phyloP scores from a whole-genome alignment of 2,888 invertebrate species.

The Tetramorium bicarinatum region DNA sequence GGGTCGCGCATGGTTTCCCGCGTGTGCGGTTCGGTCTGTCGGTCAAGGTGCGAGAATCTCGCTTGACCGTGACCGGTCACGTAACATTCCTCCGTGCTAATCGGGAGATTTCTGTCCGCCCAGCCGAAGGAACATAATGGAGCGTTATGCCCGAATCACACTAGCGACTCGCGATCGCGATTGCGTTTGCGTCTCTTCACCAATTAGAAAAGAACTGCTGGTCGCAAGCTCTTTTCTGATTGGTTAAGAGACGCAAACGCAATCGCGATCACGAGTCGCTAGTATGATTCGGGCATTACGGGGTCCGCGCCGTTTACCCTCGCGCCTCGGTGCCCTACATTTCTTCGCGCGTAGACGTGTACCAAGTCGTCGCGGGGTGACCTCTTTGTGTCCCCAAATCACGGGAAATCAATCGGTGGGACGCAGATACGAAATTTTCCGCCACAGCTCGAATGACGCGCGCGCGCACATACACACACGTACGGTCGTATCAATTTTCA shows the following conservation, averaged over 20 bases:
- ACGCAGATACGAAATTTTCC: slow-evolving; percentile 40
- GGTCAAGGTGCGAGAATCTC: slow-evolving; percentile 60
- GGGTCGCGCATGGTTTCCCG: slow-evolving; percentile 52
- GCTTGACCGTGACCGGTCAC: slow-evolving; percentile 16
- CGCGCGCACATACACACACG: not conserved
- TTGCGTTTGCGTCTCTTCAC: no score
- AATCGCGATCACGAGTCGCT: no score
- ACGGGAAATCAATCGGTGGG: slow-evolving; percentile 22
- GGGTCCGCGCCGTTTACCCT: not conserved
- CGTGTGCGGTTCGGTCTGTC: slow-evolving; percentile 42
- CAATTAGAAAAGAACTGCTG: no score
- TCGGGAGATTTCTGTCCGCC: slow-evolving; percentile 15
- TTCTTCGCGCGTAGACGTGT: not conserved
- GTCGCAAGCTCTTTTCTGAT: no score
- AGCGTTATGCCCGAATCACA: not conserved
- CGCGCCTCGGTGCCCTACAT: not conserved
- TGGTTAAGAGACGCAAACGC: no score
- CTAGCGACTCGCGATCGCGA: no score
- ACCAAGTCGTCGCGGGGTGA: no score
- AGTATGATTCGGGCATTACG: not conserved
- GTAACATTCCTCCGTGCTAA: slow-evolving; percentile 27
- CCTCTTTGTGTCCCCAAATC: not conserved
- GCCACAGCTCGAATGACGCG: not conserved
- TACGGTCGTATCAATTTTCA: slow-evolving; percentile 68
- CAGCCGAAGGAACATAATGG: not conserved